phyloP scores from a whole-genome alignment of 2,797 vertebrate species.

The Pampus argenteus region DNA sequence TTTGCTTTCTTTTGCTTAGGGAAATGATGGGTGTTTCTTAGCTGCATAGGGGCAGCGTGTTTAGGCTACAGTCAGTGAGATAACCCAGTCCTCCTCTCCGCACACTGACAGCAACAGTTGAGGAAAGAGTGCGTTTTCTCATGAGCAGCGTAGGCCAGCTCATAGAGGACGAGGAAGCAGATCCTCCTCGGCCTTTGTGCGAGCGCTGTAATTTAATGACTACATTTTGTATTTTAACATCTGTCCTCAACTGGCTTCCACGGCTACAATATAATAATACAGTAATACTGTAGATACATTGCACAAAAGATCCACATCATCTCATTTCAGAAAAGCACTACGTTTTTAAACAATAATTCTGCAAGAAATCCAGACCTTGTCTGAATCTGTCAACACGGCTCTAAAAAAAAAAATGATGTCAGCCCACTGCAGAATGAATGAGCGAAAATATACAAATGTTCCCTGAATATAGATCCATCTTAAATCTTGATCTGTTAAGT shows the following conservation, averaged over 20 bases:
- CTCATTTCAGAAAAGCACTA: neutral
- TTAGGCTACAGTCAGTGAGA: slow-evolving; percentile 64
- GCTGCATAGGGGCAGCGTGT: slow-evolving; percentile 45
- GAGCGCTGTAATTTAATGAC: slow-evolving; percentile 21
- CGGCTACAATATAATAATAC: neutral
- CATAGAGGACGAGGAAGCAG: slow-evolving; percentile 14
- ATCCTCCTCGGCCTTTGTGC: slow-evolving; percentile 42
- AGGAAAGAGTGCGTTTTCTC: slow-evolving; percentile 21
- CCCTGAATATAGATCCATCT: slow-evolving; percentile 45
- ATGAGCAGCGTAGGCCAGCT: slow-evolving; percentile 5
- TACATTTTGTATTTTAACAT: slow-evolving; percentile 32
- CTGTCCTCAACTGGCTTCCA: neutral
- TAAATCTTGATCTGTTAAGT: slow-evolving; percentile 56
- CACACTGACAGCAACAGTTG: slow-evolving; percentile 35
- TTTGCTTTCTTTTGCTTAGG: slow-evolving; percentile 57
- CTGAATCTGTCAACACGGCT: neutral
- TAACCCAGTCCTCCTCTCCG: slow-evolving; percentile 56
- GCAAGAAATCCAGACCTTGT: slow-evolving; percentile 2
- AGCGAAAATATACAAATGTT: slow-evolving; percentile 21
- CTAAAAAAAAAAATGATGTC: slow-evolving; percentile 17
- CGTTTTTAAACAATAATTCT: neutral
- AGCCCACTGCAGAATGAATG: neutral
- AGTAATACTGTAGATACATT: neutral
- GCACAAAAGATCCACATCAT: neutral
- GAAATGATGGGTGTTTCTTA: slow-evolving; percentile 54